Percentiles rank a stretch among this genome's conserved stretches.
Evolutionary conservation across 1,140 invertebrate species (phyloP).

Genomic region (Heliothis virescens): DNA sequence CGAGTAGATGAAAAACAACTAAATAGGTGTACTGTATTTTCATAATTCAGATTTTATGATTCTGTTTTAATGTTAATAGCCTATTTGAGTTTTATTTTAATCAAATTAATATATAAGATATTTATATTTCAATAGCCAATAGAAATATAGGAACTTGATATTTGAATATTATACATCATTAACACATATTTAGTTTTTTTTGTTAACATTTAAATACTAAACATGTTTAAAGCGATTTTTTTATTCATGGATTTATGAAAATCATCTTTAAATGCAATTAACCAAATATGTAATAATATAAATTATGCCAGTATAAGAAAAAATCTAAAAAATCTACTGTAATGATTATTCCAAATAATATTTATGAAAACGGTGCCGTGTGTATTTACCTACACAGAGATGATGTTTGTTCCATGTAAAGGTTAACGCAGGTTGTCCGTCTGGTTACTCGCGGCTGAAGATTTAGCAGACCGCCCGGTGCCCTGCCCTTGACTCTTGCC

Average conservation of each 20-base stretch:
- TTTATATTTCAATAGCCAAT: too few relatives aligned
- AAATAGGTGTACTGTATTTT: background rate
- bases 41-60: background rate
- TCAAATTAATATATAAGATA: background rate
- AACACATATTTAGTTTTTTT: too few relatives aligned
- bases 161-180: too few relatives aligned
- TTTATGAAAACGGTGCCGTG: background rate
- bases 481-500: constrained; percentile 61
- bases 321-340: too few relatives aligned
- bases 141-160: too few relatives aligned
- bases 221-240: too few relatives aligned
- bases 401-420: constrained; percentile 1
- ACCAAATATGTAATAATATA: too few relatives aligned
- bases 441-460: constrained; percentile 10
- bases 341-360: background rate
- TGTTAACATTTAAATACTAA: too few relatives aligned
- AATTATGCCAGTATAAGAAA: too few relatives aligned
- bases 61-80: background rate
- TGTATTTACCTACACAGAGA: background rate
- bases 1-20: background rate
- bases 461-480: constrained; percentile 28
- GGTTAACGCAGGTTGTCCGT: constrained; percentile 26
- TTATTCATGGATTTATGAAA: too few relatives aligned
- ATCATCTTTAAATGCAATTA: background rate
- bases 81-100: background rate